phyloP scores from a whole-genome alignment of 2,797 vertebrate species.

The Mormyrus hasselquistii region DNA sequence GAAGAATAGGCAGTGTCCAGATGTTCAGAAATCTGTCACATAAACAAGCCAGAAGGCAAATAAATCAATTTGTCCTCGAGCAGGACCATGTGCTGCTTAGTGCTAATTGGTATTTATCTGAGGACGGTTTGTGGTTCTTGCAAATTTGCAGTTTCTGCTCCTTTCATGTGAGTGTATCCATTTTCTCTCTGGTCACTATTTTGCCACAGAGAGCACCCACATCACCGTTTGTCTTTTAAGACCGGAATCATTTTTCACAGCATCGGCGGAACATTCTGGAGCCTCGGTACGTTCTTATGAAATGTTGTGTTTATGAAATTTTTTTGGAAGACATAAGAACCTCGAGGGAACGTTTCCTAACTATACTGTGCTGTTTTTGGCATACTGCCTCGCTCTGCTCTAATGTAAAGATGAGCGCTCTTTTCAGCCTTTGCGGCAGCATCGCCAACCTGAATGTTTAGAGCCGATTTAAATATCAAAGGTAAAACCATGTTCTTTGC shows the following conservation, averaged over 20 bases:
- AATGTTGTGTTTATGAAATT: background rate
- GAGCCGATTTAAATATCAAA: slow-evolving; percentile 64
- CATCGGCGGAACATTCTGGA: background rate
- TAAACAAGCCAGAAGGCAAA: background rate
- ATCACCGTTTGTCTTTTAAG: background rate
- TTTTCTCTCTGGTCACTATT: background rate
- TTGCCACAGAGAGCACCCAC: background rate
- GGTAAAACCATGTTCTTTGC: slow-evolving; percentile 44
- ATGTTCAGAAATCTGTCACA: slow-evolving; percentile 1
- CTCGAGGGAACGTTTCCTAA: background rate
- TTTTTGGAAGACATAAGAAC: background rate
- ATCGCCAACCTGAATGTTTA: background rate
- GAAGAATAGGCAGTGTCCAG: background rate
- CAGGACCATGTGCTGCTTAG: background rate
- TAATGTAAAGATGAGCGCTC: background rate
- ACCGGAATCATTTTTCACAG: background rate
- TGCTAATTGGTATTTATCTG: slow-evolving; percentile 9
- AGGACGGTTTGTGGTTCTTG: background rate
- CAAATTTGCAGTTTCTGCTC: background rate
- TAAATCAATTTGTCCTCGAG: background rate
- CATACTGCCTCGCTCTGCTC: background rate
- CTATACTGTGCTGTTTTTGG: background rate
- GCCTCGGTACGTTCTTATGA: background rate
- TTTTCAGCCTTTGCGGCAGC: background rate
- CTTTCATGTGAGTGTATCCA: background rate